A percentile compares a stretch with the other conserved stretches of the same genome.
phyloP scores from a whole-genome alignment of 2,797 vertebrate species.

The Sarcoramphus papa region DNA sequence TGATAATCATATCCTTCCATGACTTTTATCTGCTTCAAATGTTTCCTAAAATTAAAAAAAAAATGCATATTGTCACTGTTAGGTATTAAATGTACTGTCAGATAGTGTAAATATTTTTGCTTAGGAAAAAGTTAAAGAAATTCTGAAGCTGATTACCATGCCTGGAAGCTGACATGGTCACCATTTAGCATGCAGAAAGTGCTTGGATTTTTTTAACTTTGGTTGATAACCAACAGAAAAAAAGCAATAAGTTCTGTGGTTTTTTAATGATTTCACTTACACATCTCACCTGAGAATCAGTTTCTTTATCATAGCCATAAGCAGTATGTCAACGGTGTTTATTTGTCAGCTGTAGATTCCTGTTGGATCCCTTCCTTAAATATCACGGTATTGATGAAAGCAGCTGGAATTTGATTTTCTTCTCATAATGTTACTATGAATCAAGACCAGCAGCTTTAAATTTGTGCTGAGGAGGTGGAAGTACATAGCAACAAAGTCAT shows the following conservation, averaged over 20 bases:
- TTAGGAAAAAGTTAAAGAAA: not conserved
- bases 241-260: accelerated
- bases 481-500: not conserved
- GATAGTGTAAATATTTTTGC: not conserved
- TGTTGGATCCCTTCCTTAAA: not conserved
- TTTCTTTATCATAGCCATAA: not conserved
- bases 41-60: not conserved
- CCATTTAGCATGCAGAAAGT: not conserved
- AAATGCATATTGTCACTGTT: not conserved
- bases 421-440: not conserved
- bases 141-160: not conserved
- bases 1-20: not conserved
- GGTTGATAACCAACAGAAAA: not conserved
- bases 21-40: not conserved
- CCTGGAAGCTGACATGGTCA: not conserved
- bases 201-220: not conserved
- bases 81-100: not conserved
- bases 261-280: not conserved
- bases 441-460: constrained; percentile 10
- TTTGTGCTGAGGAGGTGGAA: not conserved
- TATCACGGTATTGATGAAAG: not conserved
- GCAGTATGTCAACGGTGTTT: not conserved
- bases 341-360: constrained; percentile 1
- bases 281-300: not conserved
- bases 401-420: not conserved